A percentile compares a stretch with the other conserved stretches of the same genome.
phyloP scores from a whole-genome alignment of 1,140 invertebrate genomes.

The Oryzaephilus surinamensis region DNA sequence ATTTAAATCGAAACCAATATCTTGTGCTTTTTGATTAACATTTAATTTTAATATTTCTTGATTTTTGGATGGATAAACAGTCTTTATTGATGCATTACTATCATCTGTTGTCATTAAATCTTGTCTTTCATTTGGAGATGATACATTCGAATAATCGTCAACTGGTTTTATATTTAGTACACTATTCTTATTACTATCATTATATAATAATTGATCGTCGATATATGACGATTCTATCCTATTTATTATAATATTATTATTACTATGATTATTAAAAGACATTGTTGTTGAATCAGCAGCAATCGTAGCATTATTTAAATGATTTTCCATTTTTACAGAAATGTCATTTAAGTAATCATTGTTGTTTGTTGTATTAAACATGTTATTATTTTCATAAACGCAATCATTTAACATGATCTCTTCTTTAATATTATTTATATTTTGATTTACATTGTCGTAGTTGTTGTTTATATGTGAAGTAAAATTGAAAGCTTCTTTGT shows the following conservation, averaged over 20 bases:
- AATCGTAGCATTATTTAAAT: too few species aligned
- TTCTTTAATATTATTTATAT: slow-evolving; percentile 8
- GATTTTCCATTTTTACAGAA: neutral
- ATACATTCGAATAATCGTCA: slow-evolving; percentile 11
- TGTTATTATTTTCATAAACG: slow-evolving; percentile 9
- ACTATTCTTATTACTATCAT: slow-evolving; percentile 10
- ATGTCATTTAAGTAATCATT: slow-evolving; percentile 1
- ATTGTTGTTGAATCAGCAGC: too few species aligned
- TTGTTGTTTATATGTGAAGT: slow-evolving; percentile 9
- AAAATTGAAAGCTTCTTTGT: slow-evolving; percentile 13
- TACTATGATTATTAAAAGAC: slow-evolving; percentile 5
- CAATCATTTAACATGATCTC: slow-evolving; percentile 6
- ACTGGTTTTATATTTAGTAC: slow-evolving; percentile 14
- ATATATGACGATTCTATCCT: slow-evolving; percentile 7
- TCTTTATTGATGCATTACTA: slow-evolving; percentile 5
- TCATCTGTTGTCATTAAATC: slow-evolving; percentile 13
- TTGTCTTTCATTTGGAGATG: slow-evolving; percentile 1
- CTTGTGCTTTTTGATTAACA: slow-evolving; percentile 1
- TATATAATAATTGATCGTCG: slow-evolving; percentile 7
- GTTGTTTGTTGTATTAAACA: slow-evolving; percentile 5
- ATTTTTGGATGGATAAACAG: slow-evolving; percentile 2
- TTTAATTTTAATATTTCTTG: slow-evolving; percentile 8
- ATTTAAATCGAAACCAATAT: slow-evolving; percentile 11
- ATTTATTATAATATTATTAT: slow-evolving; percentile 11
- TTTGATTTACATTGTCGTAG: neutral